Evolutionary conservation across 2,888 invertebrate genomes (phyloP), one percentile per base, ranked within the genome.

Genomic region (Lamellibrachia columna): DNA sequence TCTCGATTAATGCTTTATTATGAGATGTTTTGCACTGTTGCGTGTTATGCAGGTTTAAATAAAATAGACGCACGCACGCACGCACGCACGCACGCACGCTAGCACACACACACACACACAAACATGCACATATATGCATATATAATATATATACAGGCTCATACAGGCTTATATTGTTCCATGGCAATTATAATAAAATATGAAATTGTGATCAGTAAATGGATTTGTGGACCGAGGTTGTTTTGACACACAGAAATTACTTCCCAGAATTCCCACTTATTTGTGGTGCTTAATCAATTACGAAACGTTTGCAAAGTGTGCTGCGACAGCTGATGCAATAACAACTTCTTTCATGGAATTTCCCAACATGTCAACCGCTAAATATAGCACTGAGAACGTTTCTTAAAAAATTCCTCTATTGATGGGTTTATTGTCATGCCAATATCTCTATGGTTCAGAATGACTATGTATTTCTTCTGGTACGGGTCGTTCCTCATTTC

Each of bases 301-400:
- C n/a, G 75, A 75, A 75, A 75, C 75, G 75, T 75, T 75, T 75
- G 75, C 75, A 75, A 75, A 75, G 75, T 22, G 75, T 75, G 22
- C 75, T 75, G 75, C 22, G 75, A 75, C 75, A 75, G 75, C n/a
- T 75, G 75, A 75, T 75, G 75, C 6, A 75, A 75, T 75, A 75
- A 75, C 75, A 75, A n/a, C 75, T 75, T 75, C 75, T 75, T 75
- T 75, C 75, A n/a, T 75, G 75, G 75, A 75, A 75, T 22, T 75
- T 22, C 75, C n/a, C n/a, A 11, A 22, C 75, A 15, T 75, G 75
- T n/a, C n/a, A n/a, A 6, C 22, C 4, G 75, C 75, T 75, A 75
- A 75, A 75, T 75, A 75, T 75, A 75, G 75, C 22, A n/a, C 75
- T 9, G 22, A 75, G 75, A 75, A 75, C 75, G 6, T 75, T 75